Evolutionary conservation across 2,113 vertebrate species (phyloP).

Genomic region (Rhinopomastus cyanomelas): DNA sequence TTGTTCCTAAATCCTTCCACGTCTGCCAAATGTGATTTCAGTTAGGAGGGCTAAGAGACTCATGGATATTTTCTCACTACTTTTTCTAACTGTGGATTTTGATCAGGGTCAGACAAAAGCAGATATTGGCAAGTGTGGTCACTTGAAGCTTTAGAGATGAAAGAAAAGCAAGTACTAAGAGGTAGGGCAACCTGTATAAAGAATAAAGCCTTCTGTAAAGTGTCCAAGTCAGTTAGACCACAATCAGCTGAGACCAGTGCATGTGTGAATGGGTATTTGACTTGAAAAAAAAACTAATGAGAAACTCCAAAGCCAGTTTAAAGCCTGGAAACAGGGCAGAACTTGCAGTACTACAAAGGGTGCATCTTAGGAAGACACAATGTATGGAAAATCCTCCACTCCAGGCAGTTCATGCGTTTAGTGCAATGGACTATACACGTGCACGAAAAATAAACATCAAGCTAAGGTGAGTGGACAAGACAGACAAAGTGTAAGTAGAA

Average conservation of each 20-base stretch:
- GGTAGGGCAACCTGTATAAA: not conserved
- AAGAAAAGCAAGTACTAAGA: not conserved
- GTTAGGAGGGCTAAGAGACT: not conserved
- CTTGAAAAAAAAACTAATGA: not conserved
- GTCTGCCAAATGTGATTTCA: accelerated
- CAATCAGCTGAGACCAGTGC: not conserved
- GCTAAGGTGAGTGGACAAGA: constrained; percentile 59
- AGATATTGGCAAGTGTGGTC: not conserved
- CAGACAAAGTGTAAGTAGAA: constrained; percentile 48
- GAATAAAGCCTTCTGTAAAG: not conserved
- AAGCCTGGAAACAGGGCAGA: constrained; percentile 3
- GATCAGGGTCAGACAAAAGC: not conserved
- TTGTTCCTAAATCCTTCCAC: not conserved
- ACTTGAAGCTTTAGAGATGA: not conserved
- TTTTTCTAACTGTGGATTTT: not conserved
- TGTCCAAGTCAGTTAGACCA: not conserved
- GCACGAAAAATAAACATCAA: constrained; percentile 56
- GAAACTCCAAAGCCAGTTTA: not conserved
- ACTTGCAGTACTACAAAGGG: constrained; percentile 17
- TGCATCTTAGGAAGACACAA: not conserved
- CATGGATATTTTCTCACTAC: accelerated
- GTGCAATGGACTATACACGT: constrained; percentile 31
- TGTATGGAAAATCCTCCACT: constrained; percentile 36
- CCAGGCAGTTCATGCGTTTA: constrained; percentile 34
- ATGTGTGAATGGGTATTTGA: not conserved